Conservation (phyloP, 2,113 vertebrate genomes). For the Cyphomyrus discorhynchus region DNA sequence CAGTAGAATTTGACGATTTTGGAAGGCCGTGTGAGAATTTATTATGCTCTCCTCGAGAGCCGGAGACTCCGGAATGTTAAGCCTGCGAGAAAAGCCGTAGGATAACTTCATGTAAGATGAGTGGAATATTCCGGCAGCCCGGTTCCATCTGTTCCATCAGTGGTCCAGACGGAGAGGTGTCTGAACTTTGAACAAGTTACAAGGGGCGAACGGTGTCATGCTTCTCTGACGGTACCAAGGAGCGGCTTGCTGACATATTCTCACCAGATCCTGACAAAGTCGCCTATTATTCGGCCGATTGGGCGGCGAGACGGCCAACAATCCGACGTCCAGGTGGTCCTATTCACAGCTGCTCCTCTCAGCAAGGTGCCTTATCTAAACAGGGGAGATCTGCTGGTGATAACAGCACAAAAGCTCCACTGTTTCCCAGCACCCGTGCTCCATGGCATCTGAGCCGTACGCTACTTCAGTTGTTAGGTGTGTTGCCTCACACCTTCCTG, state of each 20-base stretch:
- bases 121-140: neutral
- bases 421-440: neutral
- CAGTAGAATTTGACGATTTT: neutral
- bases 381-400: neutral
- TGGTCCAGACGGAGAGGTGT: neutral
- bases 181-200: neutral
- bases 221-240: neutral
- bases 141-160: neutral
- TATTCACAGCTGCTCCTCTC: neutral
- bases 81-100: neutral
- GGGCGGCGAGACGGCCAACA: neutral
- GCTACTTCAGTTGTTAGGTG: neutral
- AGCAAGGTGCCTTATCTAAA: neutral
- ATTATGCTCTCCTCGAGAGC: neutral
- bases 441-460: neutral
- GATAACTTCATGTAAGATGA: neutral
- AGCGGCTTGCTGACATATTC: neutral
- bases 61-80: constrained; percentile 4
- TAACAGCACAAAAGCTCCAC: neutral
- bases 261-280: neutral
- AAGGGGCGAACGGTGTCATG: neutral
- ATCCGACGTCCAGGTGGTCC: neutral
- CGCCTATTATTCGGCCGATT: neutral
- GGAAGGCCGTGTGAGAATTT: neutral
- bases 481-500: neutral